Conservation (phyloP, 2,113 vertebrate genomes). For the Sus scrofa region DNA sequence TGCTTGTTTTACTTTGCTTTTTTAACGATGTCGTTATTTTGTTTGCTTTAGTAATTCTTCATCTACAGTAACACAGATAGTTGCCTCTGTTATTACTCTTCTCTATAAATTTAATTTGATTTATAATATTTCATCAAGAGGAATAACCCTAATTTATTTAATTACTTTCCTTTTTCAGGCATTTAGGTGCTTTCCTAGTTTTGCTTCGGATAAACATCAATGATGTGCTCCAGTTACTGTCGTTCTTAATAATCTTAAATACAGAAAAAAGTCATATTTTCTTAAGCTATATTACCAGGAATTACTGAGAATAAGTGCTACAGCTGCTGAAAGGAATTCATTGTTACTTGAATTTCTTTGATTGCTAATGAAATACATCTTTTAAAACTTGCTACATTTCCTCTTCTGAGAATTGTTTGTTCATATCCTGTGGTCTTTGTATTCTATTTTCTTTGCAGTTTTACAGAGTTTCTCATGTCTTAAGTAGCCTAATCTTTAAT, state of each 20-base stretch:
- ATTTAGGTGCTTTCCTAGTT: background rate
- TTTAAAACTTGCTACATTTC: background rate
- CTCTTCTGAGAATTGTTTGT: background rate
- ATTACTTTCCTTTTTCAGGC: background rate
- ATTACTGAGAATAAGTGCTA: background rate
- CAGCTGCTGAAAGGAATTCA: background rate
- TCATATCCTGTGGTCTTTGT: background rate
- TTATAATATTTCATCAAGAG: constrained; percentile 17
- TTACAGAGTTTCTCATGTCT: background rate
- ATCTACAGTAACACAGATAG: background rate
- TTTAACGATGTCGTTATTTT: background rate
- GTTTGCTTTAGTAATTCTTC: background rate
- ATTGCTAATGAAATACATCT: background rate
- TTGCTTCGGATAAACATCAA: background rate
- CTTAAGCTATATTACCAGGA: background rate
- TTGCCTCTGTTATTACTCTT: background rate
- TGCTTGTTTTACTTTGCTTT: background rate
- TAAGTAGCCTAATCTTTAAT: background rate
- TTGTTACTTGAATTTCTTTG: constrained; percentile 1
- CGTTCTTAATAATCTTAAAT: background rate
- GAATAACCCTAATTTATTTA: background rate
- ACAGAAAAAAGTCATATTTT: background rate
- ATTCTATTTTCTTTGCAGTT: background rate
- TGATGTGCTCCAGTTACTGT: background rate
- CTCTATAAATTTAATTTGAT: constrained; percentile 16